These are phyloP conservation scores for Ichneumoninae sp. DNA, from an alignment of 2,888 invertebrate genomes.

Conservation along the genomic window DNA sequence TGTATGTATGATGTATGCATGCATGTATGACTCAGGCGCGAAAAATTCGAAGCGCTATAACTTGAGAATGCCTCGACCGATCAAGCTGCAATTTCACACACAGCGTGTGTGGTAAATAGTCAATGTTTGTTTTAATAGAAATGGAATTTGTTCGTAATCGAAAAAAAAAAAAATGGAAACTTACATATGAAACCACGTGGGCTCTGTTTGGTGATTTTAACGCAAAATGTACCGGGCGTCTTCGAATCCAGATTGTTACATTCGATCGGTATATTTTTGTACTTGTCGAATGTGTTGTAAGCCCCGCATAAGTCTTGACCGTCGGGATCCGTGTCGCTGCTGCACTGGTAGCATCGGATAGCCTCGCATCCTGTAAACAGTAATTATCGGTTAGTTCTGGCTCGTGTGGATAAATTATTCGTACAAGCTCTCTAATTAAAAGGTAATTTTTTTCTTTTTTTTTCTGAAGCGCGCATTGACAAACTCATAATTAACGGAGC, in stretches of 20 bases:
- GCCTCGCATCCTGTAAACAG: slow-evolving; percentile 83
- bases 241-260: slow-evolving; percentile 97
- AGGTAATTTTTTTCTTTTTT: neutral
- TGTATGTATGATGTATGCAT: too few relatives aligned
- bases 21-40: too few relatives aligned
- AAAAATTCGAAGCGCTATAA: too few relatives aligned
- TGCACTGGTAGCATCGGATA: slow-evolving; percentile 97
- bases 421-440: slow-evolving; percentile 37
- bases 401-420: slow-evolving; percentile 36
- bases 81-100: too few relatives aligned
- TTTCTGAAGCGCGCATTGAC: neutral
- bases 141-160: slow-evolving; percentile 79
- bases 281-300: slow-evolving; percentile 93
- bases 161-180: slow-evolving; percentile 84
- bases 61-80: too few relatives aligned
- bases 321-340: slow-evolving; percentile 92
- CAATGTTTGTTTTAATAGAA: too few relatives aligned
- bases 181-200: slow-evolving; percentile 97
- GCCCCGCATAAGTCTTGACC: slow-evolving; percentile 96
- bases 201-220: slow-evolving; percentile 97
- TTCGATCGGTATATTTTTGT: slow-evolving; percentile 95
- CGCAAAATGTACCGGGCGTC: slow-evolving; percentile 98
- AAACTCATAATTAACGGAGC: slow-evolving; percentile 40
- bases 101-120: too few relatives aligned
- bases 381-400: slow-evolving; percentile 38